Evolutionary conservation across 2,888 invertebrate species (phyloP).

Genomic region (Cataglyphis cursor): DNA sequence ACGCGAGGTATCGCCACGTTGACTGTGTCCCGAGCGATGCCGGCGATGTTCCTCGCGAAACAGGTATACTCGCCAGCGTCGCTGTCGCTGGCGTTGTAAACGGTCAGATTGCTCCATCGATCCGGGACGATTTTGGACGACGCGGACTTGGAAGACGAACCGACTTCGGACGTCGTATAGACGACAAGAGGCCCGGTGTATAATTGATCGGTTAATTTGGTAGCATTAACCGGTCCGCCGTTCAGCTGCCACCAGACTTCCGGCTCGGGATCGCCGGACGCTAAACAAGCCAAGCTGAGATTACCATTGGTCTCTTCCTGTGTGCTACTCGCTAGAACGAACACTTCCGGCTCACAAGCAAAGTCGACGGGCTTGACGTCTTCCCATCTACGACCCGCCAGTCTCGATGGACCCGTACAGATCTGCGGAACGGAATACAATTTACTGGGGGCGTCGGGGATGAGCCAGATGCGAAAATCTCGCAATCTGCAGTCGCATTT

Average conservation of each 20-base stretch:
- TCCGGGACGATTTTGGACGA: slow-evolving; percentile 73
- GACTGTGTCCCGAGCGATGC: slow-evolving; percentile 87
- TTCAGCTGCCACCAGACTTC: slow-evolving; percentile 94
- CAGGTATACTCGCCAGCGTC: slow-evolving; percentile 96
- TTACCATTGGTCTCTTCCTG: slow-evolving; percentile 94
- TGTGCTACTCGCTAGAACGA: slow-evolving; percentile 86
- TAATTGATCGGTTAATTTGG: slow-evolving; percentile 72
- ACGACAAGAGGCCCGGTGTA: slow-evolving; percentile 72
- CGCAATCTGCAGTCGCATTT: slow-evolving; percentile 95
- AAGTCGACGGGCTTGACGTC: slow-evolving; percentile 92
- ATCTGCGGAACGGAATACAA: slow-evolving; percentile 92
- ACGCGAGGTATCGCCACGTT: slow-evolving; percentile 91
- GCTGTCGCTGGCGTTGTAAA: slow-evolving; percentile 93
- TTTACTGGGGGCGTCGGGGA: slow-evolving; percentile 88
- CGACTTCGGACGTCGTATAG: slow-evolving; percentile 65
- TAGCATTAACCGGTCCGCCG: slow-evolving; percentile 89
- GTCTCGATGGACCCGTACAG: slow-evolving; percentile 91
- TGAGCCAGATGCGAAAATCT: slow-evolving; percentile 94
- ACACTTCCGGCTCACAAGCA: slow-evolving; percentile 93
- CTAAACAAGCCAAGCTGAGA: slow-evolving; percentile 93
- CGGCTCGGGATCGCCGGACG: slow-evolving; percentile 94
- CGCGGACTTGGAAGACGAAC: slow-evolving; percentile 16
- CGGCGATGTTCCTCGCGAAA: slow-evolving; percentile 90
- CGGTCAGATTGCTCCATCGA: slow-evolving; percentile 94
- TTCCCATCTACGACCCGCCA: slow-evolving; percentile 93